phyloP scores from a whole-genome alignment of 2,888 invertebrate species.

The Unio delphinus region DNA sequence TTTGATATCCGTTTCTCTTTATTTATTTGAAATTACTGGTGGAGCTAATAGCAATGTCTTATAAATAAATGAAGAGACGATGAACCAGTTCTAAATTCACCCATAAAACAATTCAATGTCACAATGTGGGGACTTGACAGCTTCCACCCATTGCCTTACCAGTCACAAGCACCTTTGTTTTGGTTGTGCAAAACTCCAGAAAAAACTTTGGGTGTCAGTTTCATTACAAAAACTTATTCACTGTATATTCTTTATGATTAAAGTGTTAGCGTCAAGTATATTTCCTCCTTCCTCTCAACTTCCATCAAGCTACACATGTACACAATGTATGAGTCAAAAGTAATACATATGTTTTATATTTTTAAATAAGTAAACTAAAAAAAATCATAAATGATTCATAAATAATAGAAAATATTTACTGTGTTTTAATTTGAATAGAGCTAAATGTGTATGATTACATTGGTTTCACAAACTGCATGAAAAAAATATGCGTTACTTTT shows the following conservation, averaged over 20 bases:
- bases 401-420: too few relatives aligned
- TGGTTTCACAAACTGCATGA: too few relatives aligned
- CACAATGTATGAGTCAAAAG: conserved; percentile 1
- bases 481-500: too few relatives aligned
- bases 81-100: not conserved
- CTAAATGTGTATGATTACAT: too few relatives aligned
- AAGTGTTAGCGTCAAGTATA: not conserved
- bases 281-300: not conserved
- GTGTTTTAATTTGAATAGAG: too few relatives aligned
- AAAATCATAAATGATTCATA: too few relatives aligned
- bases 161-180: conserved; percentile 75
- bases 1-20: too few relatives aligned
- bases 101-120: not conserved
- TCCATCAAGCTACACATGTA: not conserved
- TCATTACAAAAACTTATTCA: conserved; percentile 27
- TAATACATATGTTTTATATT: not conserved
- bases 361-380: too few relatives aligned
- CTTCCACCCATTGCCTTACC: conserved; percentile 65
- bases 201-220: conserved; percentile 69
- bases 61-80: too few relatives aligned
- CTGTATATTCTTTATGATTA: not conserved
- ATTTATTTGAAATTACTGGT: too few relatives aligned
- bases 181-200: conserved; percentile 71
- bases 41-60: too few relatives aligned
- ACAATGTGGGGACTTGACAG: not conserved